Percentiles rank a stretch among this genome's conserved stretches.
Conservation (phyloP, 2,113 vertebrate genomes). For the Hepsetus odoe region DNA sequence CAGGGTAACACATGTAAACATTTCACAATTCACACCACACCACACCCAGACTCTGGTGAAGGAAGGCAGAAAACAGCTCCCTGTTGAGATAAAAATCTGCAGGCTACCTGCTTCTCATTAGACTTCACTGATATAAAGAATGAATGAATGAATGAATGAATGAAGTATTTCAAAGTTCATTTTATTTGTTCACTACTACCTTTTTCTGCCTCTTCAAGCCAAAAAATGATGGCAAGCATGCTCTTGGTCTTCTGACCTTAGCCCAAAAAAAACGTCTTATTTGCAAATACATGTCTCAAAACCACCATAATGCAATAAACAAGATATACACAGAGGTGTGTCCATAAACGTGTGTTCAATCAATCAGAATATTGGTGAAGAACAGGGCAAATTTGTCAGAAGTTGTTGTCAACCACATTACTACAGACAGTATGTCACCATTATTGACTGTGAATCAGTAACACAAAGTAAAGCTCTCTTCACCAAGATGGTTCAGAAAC, state of each 20-base stretch:
- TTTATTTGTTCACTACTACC: conserved; percentile 21
- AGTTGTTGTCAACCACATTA: neutral
- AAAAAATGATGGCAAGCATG: neutral
- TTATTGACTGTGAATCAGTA: neutral
- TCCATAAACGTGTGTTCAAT: neutral
- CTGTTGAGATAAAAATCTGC: conserved; percentile 27
- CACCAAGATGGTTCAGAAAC: conserved; percentile 16
- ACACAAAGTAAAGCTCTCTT: neutral
- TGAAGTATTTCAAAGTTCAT: conserved; percentile 40
- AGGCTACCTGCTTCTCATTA: conserved; percentile 34
- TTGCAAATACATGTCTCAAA: neutral
- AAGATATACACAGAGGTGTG: neutral
- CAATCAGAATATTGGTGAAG: conserved; percentile 12
- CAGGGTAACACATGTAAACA: conserved; percentile 38
- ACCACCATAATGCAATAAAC: neutral
- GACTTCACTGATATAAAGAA: conserved; percentile 20
- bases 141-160: conserved; percentile 32
- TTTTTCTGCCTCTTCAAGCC: conserved; percentile 22
- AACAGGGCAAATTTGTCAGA: conserved; percentile 8
- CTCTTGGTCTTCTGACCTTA: neutral
- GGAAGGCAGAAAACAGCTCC: conserved; percentile 19
- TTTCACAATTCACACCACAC: conserved; percentile 34
- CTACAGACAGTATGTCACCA: neutral
- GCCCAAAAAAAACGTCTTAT: conserved; percentile 1
- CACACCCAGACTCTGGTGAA: conserved; percentile 12